Conservation (phyloP, 2,113 vertebrate species). For the Dicrurus megarhynchus region DNA sequence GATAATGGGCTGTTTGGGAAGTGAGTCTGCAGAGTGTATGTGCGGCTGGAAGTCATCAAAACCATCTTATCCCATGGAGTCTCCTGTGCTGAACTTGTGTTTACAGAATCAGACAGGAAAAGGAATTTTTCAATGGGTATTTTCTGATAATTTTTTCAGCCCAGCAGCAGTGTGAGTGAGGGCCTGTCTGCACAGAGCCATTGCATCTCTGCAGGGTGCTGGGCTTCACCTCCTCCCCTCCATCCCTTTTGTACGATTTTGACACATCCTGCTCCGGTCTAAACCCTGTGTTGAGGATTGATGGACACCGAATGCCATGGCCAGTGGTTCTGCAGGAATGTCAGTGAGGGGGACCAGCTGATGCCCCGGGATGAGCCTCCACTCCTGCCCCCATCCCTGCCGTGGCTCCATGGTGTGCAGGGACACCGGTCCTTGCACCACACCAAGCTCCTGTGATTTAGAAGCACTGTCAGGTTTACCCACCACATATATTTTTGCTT, state of each 20-base stretch:
- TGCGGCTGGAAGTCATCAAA: slow-evolving; percentile 53
- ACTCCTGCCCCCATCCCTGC: neutral
- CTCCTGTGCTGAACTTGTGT: slow-evolving; percentile 14
- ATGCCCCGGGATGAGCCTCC: neutral
- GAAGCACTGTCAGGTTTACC: neutral
- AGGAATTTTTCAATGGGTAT: neutral
- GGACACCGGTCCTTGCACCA: neutral
- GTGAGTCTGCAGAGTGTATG: neutral
- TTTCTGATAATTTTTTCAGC: neutral
- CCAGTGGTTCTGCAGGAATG: neutral
- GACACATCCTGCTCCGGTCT: neutral
- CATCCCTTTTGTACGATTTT: neutral
- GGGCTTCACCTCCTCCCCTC: neutral
- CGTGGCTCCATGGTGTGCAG: fast-evolving
- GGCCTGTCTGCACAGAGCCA: neutral
- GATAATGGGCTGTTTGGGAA: slow-evolving; percentile 29
- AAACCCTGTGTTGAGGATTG: neutral
- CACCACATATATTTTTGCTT: neutral
- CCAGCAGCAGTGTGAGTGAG: neutral
- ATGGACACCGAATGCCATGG: neutral
- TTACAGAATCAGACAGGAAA: neutral
- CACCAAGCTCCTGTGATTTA: neutral
- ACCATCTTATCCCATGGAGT: neutral
- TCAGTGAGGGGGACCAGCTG: neutral
- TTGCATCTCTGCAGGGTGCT: neutral